Evolutionary conservation across 2,113 vertebrate genomes (phyloP), one percentile per base, ranked within the genome.

Genomic region (Pelobates fuscus): DNA sequence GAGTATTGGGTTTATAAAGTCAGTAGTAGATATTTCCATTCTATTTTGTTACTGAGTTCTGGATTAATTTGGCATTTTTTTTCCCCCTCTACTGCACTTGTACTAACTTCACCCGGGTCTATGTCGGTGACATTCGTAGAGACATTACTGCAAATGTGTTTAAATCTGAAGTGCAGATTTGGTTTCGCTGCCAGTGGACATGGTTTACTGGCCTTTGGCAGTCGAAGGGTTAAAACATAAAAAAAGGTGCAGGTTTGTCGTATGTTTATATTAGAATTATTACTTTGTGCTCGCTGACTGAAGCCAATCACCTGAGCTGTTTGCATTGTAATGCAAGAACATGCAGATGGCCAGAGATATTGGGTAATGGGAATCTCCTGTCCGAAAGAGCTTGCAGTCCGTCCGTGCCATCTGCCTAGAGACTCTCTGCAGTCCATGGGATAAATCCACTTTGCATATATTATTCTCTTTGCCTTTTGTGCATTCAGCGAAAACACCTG

Each of bases 361-460:
- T 21, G 49, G 25, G 61, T 14, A 63, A 37, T 18, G 29, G 30
- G 54, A 25, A n/a, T 10, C 15, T 30, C 26, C 24, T 75, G 49
- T 26, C 8, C 52, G 58, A 49, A 75, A 25, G 69, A 71, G 52
- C 54, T 75, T 75, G 63, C 63, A 75, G n/a, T 67, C 63, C 25
- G n/a, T 67, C 63, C 25, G 20, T 75, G 72, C 72, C 72, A 75
- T 75, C 72, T 75, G 72, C 72, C 17, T 65, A 30, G 54, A 2
- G 54, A 44, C 25, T 74, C 46, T 74, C 52, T 58, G 62, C 18
- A n/a, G 59, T 29, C 30, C 26, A 59, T 32, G 63, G 72, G 32
- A 67, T 75, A 75, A 67, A 75, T 75, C 54, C 63, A 67, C 72
- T 75, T 75, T 75, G 72, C 72, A 75, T 75, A 60, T 30, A 75